These are phyloP conservation scores for Neodiprion pinetum DNA, from an alignment of 1,140 invertebrate species.

Conservation along the genomic window DNA sequence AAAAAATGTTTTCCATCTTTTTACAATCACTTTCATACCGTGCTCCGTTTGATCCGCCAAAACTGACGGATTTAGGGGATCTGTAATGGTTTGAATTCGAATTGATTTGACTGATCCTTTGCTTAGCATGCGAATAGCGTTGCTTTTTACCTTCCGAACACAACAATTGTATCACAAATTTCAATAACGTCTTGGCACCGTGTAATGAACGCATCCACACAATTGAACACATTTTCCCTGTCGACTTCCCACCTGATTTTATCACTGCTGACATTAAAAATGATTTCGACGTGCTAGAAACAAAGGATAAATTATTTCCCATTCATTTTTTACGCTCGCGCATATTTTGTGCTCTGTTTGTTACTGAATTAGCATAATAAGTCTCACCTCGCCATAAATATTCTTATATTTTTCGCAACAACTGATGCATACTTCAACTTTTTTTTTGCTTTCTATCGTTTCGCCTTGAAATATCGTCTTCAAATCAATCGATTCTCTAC, in stretches of 20 bases:
- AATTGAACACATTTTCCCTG: constrained; percentile 80
- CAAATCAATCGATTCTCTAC: constrained; percentile 74
- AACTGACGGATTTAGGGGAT: constrained; percentile 49
- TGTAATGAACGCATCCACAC: constrained; percentile 84
- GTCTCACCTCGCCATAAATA: constrained; percentile 69
- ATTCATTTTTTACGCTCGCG: constrained; percentile 25
- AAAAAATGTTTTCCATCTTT: constrained; percentile 70
- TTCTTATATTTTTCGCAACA: constrained; percentile 79
- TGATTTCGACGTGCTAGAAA: constrained; percentile 35
- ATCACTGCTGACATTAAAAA: constrained; percentile 50
- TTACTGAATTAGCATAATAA: background rate
- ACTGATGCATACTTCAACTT: constrained; percentile 76
- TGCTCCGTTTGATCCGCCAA: constrained; percentile 72
- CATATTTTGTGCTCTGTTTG: background rate
- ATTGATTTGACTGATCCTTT: constrained; percentile 9
- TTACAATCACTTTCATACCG: constrained; percentile 75
- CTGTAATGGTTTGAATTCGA: constrained; percentile 39
- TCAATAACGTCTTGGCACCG: constrained; percentile 85
- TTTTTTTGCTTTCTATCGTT: constrained; percentile 70
- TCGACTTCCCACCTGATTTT: constrained; percentile 72
- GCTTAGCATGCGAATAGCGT: constrained; percentile 21
- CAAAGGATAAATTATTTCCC: background rate
- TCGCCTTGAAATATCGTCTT: constrained; percentile 73
- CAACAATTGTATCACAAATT: constrained; percentile 78
- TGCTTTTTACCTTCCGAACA: constrained; percentile 69